Percentiles rank a stretch among this genome's conserved stretches.
These are phyloP conservation scores for Varanus salvator DNA, from an alignment of 2,113 vertebrate genomes.

Conservation along the genomic window DNA sequence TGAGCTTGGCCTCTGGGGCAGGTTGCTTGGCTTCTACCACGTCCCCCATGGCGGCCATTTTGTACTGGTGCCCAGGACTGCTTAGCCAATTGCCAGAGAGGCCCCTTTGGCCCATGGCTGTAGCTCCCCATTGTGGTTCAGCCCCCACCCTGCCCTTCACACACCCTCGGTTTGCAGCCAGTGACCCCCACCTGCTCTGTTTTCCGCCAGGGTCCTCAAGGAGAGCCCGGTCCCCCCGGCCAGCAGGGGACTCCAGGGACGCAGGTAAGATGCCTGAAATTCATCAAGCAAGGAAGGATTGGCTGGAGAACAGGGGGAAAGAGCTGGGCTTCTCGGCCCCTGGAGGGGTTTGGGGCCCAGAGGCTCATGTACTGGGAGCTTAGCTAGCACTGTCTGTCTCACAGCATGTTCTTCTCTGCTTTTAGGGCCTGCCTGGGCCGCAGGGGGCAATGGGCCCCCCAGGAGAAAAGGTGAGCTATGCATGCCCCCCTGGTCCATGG, in stretches of 20 bases:
- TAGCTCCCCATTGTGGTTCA: neutral
- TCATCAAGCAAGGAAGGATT: no score
- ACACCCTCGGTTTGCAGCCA: no score
- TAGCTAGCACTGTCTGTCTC: neutral
- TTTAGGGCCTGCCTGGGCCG: slow-evolving; percentile 79
- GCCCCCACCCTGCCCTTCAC: neutral
- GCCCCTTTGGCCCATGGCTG: neutral
- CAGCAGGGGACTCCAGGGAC: slow-evolving; percentile 80
- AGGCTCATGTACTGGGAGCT: neutral
- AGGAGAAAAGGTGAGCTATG: slow-evolving; percentile 78
- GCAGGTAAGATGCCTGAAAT: slow-evolving; percentile 67
- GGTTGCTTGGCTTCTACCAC: no score
- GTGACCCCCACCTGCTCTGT: neutral
- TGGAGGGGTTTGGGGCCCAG: no score
- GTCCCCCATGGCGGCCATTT: no score
- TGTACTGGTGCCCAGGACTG: no score
- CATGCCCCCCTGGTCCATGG: accelerated
- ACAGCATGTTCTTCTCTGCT: neutral
- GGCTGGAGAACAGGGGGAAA: no score
- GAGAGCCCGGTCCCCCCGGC: slow-evolving; percentile 83
- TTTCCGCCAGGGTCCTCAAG: slow-evolving; percentile 78
- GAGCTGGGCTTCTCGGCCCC: neutral
- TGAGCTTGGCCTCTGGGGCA: no score
- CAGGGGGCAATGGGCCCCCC: slow-evolving; percentile 80
- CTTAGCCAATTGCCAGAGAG: neutral